Base-by-base conservation (phyloP, 2,888 invertebrate species). In the Drosophila antonietae region DNA sequence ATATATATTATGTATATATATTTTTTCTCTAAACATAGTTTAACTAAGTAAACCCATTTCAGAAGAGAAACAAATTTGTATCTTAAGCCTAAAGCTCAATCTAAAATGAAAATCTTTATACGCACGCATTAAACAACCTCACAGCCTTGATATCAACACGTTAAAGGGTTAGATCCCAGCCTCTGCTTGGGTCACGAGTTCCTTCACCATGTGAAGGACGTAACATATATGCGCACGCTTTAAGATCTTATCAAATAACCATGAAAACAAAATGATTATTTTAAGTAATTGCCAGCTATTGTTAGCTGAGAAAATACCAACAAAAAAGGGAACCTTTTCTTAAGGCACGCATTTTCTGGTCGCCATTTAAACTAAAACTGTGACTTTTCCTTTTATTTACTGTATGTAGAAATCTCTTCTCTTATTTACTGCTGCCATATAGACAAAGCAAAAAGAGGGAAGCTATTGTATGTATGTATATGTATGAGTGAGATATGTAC, bases 191-290 rank as follows among this genome's bases (percentile, higher is more conserved):
- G 28, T 14, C 14, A 52, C 15, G 18, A 44, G 61, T 14, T 63
- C 20, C 46, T n/a, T 39, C 37, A n/a, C 15, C 49, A 58, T 68
- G 55, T 61, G 69, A 72, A 69, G 72, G 68, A 72, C 72, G 58
- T 57, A 52, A 15, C 57, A 56, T 68, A 64, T 62, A 65, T 71
- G 62, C 51, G 55, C 33, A 71, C 73, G 78, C 67, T 66, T 69
- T 58, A 78, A 87, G 90, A 89, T 90, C 80, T 81, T 80, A 89
- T 89, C 90, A 78, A 81, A 80, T 78, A 69, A 83, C 69, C 72
- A 70, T 56, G 79, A 74, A 83, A 68, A 68, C 47, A 67, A 70
- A 88, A 88, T 85, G 88, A 84, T 90, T 90, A 86, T 85, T 90
- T 79, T 82, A 80, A 78, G 81, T 81, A 89, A 85, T 89, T 84